phyloP scores from a whole-genome alignment of 2,797 vertebrate genomes.

The Poecilia picta region DNA sequence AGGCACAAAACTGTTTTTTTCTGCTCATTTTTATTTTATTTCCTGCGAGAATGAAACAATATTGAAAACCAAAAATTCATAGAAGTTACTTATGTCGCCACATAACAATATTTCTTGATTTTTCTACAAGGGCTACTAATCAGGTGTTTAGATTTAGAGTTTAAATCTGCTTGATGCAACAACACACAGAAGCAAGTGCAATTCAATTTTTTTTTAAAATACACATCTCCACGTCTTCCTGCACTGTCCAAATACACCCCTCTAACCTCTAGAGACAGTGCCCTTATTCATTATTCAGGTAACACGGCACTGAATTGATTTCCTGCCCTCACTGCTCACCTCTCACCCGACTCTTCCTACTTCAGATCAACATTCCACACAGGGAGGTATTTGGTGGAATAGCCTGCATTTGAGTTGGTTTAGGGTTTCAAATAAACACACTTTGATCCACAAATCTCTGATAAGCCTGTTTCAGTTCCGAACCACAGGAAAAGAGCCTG shows the following conservation, averaged over 20 bases:
- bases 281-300: conserved; percentile 81
- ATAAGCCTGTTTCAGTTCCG: conserved; percentile 78
- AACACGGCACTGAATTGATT: conserved; percentile 73
- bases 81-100: not conserved
- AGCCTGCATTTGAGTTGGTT: conserved; percentile 67
- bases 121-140: not conserved
- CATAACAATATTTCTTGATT: not conserved
- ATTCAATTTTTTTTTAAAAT: too few relatives aligned
- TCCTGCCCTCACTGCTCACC: conserved; percentile 67
- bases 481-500: conserved; percentile 47
- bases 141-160: not conserved
- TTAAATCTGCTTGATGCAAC: not conserved
- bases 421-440: conserved; percentile 81
- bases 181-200: too few relatives aligned
- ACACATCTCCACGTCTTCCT: conserved; percentile 26
- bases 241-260: conserved; percentile 31
- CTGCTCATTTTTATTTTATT: not conserved
- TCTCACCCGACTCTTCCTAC: conserved; percentile 67
- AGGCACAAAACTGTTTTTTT: not conserved
- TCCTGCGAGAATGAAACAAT: not conserved
- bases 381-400: conserved; percentile 65
- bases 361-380: conserved; percentile 74
- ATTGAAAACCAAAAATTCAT: not conserved
- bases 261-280: conserved; percentile 54
- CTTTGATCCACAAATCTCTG: conserved; percentile 81